A percentile compares a stretch with the other conserved stretches of the same genome.
These are phyloP conservation scores for Cacatua alba DNA, from an alignment of 2,113 vertebrate genomes.

Conservation along the genomic window DNA sequence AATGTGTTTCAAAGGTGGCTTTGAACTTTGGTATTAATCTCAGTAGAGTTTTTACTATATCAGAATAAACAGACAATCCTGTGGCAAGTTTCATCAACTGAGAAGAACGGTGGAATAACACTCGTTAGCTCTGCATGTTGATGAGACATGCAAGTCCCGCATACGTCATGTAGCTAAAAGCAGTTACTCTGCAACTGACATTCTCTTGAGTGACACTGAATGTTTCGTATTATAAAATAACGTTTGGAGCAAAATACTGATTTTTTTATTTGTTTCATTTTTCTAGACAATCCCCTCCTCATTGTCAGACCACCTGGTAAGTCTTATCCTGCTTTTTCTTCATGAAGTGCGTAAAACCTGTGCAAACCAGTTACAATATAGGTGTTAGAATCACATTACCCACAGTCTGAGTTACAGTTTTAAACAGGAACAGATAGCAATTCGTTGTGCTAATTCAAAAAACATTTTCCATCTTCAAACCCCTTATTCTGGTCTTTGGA, in stretches of 20 bases:
- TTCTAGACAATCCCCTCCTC: slow-evolving; percentile 82
- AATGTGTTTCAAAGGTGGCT: background rate
- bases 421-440: background rate
- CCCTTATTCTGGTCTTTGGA: background rate
- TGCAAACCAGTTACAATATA: background rate
- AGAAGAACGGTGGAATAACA: background rate
- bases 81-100: background rate
- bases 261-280: slow-evolving; percentile 20
- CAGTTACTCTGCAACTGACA: background rate
- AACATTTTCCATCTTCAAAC: background rate
- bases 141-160: background rate
- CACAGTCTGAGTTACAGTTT: background rate
- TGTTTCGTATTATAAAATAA: background rate
- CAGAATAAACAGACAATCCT: background rate
- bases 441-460: background rate
- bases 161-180: background rate
- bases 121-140: background rate
- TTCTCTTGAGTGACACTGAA: background rate
- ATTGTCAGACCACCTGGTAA: slow-evolving; percentile 95
- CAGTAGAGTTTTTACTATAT: background rate
- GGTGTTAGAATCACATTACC: background rate
- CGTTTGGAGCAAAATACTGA: background rate
- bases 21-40: background rate
- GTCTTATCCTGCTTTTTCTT: slow-evolving; percentile 22
- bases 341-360: background rate